Conservation (phyloP, 1,140 invertebrate species). For the Danaus plexippus region DNA sequence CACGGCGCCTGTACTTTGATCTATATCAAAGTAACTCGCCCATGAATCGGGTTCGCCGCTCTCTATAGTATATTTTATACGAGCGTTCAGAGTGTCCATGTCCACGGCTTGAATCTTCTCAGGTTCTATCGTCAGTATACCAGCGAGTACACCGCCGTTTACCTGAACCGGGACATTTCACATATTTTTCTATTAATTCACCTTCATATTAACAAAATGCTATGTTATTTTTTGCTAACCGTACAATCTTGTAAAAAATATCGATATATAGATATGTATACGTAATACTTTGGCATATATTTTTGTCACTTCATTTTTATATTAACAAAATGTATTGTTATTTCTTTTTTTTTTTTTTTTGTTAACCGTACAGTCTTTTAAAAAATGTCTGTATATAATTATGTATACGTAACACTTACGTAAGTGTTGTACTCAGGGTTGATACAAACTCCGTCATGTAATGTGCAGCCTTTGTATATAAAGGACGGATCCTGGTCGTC, state of each 20-base stretch:
- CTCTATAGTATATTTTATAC: conserved; percentile 85
- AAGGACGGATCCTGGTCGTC: conserved; percentile 92
- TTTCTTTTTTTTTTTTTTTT: too few species aligned
- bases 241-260: too few species aligned
- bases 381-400: too few species aligned
- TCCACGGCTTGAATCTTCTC: conserved; percentile 91
- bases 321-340: too few species aligned
- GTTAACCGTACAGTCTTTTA: too few species aligned
- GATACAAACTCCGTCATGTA: conserved; percentile 84
- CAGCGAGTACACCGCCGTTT: conserved; percentile 84
- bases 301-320: too few species aligned
- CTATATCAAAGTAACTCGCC: conserved; percentile 87
- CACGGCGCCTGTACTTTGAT: conserved; percentile 83
- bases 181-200: background rate
- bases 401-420: conserved; percentile 41
- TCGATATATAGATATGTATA: too few species aligned
- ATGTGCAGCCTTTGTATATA: conserved; percentile 85
- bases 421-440: conserved; percentile 82
- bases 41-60: conserved; percentile 83
- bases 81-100: conserved; percentile 87
- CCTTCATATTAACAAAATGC: too few species aligned
- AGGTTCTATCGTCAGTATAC: conserved; percentile 85
- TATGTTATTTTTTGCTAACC: too few species aligned
- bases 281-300: too few species aligned
- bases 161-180: conserved; percentile 73